These are phyloP conservation scores for Lagopus leucura DNA, from an alignment of 2,113 vertebrate species.

Conservation along the genomic window DNA sequence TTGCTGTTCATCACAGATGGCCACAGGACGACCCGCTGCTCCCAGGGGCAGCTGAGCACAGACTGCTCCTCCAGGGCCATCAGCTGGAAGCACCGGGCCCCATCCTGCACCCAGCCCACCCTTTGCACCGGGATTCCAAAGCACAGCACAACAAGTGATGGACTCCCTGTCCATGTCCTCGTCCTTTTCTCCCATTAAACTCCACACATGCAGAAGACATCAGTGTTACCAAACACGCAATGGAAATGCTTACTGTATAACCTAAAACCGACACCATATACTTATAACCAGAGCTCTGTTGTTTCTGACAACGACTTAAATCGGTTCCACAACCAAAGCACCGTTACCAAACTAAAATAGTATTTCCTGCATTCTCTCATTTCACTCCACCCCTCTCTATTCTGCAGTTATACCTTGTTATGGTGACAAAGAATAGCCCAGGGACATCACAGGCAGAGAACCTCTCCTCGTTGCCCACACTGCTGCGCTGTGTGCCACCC, in stretches of 20 bases:
- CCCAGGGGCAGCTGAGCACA: fast-evolving
- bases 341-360: not conserved
- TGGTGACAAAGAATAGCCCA: not conserved
- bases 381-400: not conserved
- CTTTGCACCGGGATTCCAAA: not conserved
- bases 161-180: not conserved
- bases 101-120: not conserved
- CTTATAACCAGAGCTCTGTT: not conserved
- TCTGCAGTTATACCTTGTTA: not conserved
- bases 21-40: not conserved
- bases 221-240: not conserved
- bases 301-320: conserved; percentile 16
- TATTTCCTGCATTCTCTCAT: not conserved
- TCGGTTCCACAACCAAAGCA: not conserved
- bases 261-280: not conserved
- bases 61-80: not conserved
- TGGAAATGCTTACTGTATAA: not conserved
- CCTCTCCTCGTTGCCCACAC: not conserved
- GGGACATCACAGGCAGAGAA: not conserved
- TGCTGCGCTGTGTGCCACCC: not conserved
- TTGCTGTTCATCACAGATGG: not conserved
- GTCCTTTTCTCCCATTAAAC: not conserved
- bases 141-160: not conserved
- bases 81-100: not conserved
- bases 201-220: not conserved